Percentiles rank a stretch among this genome's conserved stretches.
These are phyloP conservation scores for Aeoliscus strigatus DNA, from an alignment of 2,797 vertebrate species.

Conservation along the genomic window DNA sequence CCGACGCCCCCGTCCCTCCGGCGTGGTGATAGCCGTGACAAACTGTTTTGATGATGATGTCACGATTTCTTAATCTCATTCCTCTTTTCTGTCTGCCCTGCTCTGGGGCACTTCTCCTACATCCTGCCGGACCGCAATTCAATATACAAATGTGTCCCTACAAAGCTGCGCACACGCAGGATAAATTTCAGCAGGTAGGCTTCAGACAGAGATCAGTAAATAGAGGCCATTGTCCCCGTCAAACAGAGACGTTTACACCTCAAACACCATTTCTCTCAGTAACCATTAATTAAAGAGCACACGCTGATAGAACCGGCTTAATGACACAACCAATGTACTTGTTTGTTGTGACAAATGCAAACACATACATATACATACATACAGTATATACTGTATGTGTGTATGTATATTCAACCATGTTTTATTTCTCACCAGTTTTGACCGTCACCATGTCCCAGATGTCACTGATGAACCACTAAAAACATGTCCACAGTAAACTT, in stretches of 20 bases:
- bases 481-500: too few relatives aligned
- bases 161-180: slow-evolving; percentile 22
- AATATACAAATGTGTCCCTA: slow-evolving; percentile 24
- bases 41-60: slow-evolving; percentile 75
- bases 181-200: slow-evolving; percentile 23
- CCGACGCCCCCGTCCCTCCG: slow-evolving; percentile 41
- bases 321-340: too few relatives aligned
- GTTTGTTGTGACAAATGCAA: too few relatives aligned
- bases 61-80: slow-evolving; percentile 75
- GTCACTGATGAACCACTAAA: too few relatives aligned
- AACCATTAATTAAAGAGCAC: neutral
- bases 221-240: slow-evolving; percentile 1
- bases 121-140: slow-evolving; percentile 66
- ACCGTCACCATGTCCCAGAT: too few relatives aligned
- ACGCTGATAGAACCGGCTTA: too few relatives aligned
- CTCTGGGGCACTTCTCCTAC: slow-evolving; percentile 62
- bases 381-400: too few relatives aligned
- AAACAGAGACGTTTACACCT: slow-evolving; percentile 9
- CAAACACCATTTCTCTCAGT: neutral
- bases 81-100: slow-evolving; percentile 54
- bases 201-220: slow-evolving; percentile 6
- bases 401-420: too few relatives aligned
- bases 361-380: too few relatives aligned
- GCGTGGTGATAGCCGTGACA: slow-evolving; percentile 65
- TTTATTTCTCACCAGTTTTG: too few relatives aligned